These are phyloP conservation scores for Phrynocephalus forsythii DNA, from an alignment of 2,797 vertebrate genomes.

Conservation along the genomic window DNA sequence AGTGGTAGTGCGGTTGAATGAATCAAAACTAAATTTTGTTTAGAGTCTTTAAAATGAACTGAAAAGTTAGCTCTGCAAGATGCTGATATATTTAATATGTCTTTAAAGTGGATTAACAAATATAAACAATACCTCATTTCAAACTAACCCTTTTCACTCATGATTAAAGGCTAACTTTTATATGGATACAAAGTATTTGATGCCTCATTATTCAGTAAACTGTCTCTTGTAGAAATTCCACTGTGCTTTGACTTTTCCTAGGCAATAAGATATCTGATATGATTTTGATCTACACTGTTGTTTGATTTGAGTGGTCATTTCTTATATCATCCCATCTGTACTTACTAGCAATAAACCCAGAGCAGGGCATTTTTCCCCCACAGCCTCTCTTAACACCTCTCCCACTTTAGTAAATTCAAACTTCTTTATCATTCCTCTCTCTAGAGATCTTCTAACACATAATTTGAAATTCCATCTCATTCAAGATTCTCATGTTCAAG, in stretches of 20 bases:
- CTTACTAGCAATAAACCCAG: neutral
- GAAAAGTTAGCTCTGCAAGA: neutral
- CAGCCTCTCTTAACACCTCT: neutral
- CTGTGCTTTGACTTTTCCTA: neutral
- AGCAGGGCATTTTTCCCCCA: neutral
- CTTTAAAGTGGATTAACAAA: neutral
- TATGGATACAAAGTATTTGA: neutral
- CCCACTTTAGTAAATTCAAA: neutral
- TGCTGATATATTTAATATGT: neutral
- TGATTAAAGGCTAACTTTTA: neutral
- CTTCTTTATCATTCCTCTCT: neutral
- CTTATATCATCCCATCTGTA: neutral
- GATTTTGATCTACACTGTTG: neutral
- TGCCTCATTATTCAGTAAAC: neutral
- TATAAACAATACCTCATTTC: neutral
- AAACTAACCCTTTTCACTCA: neutral
- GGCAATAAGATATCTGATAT: neutral
- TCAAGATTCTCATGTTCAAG: neutral
- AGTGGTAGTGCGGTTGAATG: slow-evolving; percentile 24
- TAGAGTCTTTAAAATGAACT: neutral
- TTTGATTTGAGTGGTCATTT: neutral
- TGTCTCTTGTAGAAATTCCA: neutral
- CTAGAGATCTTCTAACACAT: neutral
- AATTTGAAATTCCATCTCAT: neutral
- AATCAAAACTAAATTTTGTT: neutral